These are phyloP conservation scores for Parauchenoglanis ngamensis DNA, from an alignment of 2,797 vertebrate genomes.

Conservation along the genomic window DNA sequence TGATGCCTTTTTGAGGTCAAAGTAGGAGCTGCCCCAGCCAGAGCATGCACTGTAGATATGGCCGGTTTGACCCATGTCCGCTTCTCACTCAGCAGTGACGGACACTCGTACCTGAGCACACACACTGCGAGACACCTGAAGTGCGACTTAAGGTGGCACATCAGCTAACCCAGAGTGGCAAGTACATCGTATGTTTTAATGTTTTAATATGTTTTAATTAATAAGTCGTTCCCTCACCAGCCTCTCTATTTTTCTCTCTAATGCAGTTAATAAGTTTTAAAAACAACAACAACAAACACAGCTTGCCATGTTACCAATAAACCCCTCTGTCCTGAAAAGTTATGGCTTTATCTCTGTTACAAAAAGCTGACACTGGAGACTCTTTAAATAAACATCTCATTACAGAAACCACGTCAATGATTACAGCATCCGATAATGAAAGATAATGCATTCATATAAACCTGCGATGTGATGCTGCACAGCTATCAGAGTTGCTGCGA, in stretches of 20 bases:
- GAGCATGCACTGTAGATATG: not conserved
- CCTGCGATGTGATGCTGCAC: not conserved
- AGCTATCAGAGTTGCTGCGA: not conserved
- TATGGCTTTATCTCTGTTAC: not conserved
- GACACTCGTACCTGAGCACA: not conserved
- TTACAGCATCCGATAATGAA: not conserved
- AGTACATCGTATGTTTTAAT: not conserved
- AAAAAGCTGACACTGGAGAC: no score
- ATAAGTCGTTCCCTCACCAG: not conserved
- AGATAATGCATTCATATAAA: not conserved
- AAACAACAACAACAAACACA: not conserved
- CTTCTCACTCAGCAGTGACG: not conserved
- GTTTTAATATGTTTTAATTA: no score
- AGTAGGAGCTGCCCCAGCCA: not conserved
- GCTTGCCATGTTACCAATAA: not conserved
- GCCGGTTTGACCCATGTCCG: not conserved
- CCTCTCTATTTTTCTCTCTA: not conserved
- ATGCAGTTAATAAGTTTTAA: not conserved
- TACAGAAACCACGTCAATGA: not conserved
- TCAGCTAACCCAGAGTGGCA: no score
- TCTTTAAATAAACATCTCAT: not conserved
- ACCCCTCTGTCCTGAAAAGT: not conserved
- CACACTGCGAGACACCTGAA: not conserved
- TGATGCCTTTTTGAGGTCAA: not conserved
- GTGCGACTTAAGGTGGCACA: not conserved